phyloP scores from a whole-genome alignment of 2,113 vertebrate species.

The Chlamydotis undulata region DNA sequence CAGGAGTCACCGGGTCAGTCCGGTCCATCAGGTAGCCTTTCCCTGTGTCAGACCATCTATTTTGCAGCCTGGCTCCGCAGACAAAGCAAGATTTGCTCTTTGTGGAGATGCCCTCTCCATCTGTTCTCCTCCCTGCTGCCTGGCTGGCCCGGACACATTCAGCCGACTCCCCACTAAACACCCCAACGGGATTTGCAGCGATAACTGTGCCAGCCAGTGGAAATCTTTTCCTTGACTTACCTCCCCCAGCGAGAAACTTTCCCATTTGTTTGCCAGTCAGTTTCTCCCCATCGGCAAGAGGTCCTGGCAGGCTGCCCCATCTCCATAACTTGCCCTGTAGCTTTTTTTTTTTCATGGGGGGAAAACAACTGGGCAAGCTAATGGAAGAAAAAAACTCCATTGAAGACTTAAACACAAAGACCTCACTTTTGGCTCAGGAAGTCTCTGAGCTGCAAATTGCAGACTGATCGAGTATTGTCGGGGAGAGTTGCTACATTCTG shows the following conservation, averaged over 20 bases:
- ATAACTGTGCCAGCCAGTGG: accelerated
- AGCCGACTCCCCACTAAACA: background rate
- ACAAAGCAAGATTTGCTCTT: background rate
- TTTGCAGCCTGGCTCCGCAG: background rate
- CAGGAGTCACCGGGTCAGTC: background rate
- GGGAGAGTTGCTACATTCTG: background rate
- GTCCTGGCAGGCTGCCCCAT: background rate
- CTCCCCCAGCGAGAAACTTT: background rate
- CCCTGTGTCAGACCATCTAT: background rate
- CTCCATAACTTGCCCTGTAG: background rate
- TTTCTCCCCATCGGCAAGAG: background rate
- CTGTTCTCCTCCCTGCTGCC: background rate
- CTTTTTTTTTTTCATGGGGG: background rate
- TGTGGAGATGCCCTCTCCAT: background rate
- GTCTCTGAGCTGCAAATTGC: background rate
- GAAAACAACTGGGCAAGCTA: background rate
- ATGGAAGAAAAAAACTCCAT: background rate
- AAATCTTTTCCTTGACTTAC: background rate
- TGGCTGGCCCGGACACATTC: background rate
- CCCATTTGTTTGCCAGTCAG: background rate
- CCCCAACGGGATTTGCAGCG: accelerated
- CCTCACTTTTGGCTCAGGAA: background rate
- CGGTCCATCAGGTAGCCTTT: background rate
- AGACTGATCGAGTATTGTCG: background rate
- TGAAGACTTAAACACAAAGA: background rate